A percentile compares a stretch with the other conserved stretches of the same genome.
Evolutionary conservation across 2,113 vertebrate genomes (phyloP).

Genomic region (Neogale vison): DNA sequence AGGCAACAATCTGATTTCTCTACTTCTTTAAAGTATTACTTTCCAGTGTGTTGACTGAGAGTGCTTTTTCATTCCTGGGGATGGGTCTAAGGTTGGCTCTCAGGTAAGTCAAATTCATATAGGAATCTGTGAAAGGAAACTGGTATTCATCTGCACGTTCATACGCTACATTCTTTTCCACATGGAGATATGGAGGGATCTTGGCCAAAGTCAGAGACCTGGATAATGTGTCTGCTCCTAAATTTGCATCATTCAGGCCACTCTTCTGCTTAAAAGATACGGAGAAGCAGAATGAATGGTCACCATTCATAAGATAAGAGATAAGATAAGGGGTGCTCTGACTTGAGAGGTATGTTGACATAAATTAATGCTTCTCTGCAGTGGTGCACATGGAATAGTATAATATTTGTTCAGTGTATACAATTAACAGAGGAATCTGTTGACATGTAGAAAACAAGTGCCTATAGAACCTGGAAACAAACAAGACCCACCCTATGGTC

Average conservation of each 20-base stretch:
- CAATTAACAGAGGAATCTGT: neutral
- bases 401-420: neutral
- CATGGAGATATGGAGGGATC: neutral
- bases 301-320: neutral
- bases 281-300: neutral
- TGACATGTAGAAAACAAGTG: neutral
- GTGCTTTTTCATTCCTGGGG: neutral
- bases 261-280: neutral
- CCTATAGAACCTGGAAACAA: neutral
- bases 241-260: neutral
- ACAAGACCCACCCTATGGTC: neutral
- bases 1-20: neutral
- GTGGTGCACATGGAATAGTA: neutral
- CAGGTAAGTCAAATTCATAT: neutral
- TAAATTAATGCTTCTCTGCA: neutral
- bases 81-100: neutral
- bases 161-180: neutral
- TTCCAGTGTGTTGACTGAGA: neutral
- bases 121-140: neutral
- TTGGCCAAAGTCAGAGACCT: neutral
- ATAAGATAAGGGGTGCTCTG: neutral
- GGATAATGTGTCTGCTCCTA: neutral
- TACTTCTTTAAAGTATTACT: neutral
- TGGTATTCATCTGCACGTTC: neutral
- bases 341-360: neutral